These are phyloP conservation scores for Tinamus guttatus DNA, from an alignment of 2,113 vertebrate species.

Conservation along the genomic window DNA sequence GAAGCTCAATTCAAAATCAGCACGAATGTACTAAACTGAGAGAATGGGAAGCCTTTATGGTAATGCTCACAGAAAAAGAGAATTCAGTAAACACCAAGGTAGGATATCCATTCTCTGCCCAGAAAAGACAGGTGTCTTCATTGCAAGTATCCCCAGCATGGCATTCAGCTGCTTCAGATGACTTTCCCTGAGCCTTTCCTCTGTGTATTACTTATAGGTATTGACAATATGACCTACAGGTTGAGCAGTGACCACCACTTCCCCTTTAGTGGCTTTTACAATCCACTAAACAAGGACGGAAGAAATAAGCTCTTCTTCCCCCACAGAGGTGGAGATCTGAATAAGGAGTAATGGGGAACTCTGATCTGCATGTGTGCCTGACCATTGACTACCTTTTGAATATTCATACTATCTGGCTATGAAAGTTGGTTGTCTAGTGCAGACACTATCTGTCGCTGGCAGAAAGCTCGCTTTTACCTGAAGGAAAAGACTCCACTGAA, in stretches of 20 bases:
- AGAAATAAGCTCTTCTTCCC: not conserved
- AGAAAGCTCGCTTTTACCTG: not conserved
- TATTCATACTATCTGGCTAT: not conserved
- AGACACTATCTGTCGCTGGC: too few species aligned
- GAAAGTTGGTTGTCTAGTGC: not conserved
- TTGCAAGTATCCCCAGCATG: too few species aligned
- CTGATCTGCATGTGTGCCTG: not conserved
- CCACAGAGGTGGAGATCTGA: not conserved
- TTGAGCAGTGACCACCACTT: not conserved
- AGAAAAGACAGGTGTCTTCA: too few species aligned
- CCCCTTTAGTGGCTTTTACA: not conserved
- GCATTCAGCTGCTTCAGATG: not conserved
- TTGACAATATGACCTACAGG: not conserved
- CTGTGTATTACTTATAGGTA: not conserved
- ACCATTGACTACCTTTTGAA: not conserved
- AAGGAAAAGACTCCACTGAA: not conserved
- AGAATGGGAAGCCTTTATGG: not conserved
- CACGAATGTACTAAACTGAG: not conserved
- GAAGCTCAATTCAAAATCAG: not conserved
- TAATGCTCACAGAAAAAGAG: not conserved
- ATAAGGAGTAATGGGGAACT: not conserved
- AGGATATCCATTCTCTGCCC: too few species aligned
- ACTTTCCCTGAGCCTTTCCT: not conserved
- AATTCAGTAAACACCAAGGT: not conserved
- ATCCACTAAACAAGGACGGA: not conserved